Percentiles rank a stretch among this genome's conserved stretches.
phyloP scores from a whole-genome alignment of 2,113 vertebrate species.

The Rhea pennata region DNA sequence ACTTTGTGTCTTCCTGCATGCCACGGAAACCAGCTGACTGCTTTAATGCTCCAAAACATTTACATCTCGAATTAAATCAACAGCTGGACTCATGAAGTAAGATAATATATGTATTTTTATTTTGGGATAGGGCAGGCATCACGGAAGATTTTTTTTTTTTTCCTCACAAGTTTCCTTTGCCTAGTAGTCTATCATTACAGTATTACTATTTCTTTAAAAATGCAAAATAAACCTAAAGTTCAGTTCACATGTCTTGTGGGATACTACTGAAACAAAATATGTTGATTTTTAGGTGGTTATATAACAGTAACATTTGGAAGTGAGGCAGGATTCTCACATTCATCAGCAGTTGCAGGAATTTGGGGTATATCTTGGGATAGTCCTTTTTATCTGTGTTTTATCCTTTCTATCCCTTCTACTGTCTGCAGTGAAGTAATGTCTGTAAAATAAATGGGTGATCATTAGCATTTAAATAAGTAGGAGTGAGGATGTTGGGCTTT shows the following conservation, averaged over 20 bases:
- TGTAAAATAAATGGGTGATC: neutral
- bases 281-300: neutral
- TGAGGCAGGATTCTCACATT: neutral
- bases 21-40: neutral
- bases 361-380: neutral
- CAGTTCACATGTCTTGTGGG: neutral
- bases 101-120: too few relatives aligned
- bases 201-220: neutral
- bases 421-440: neutral
- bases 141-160: neutral
- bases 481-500: neutral
- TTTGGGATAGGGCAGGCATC: neutral
- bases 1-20: neutral
- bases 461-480: neutral
- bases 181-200: neutral
- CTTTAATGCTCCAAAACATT: neutral
- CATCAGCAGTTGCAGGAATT: accelerated
- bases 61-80: neutral
- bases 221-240: neutral
- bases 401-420: neutral
- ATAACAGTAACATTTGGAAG: neutral
- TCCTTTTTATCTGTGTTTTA: neutral
- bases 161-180: neutral
- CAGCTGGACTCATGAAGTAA: neutral
- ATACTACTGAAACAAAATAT: neutral